A percentile compares a stretch with the other conserved stretches of the same genome.
Conservation (phyloP, 2,113 vertebrate species). For the Hyperoodon ampullatus region DNA sequence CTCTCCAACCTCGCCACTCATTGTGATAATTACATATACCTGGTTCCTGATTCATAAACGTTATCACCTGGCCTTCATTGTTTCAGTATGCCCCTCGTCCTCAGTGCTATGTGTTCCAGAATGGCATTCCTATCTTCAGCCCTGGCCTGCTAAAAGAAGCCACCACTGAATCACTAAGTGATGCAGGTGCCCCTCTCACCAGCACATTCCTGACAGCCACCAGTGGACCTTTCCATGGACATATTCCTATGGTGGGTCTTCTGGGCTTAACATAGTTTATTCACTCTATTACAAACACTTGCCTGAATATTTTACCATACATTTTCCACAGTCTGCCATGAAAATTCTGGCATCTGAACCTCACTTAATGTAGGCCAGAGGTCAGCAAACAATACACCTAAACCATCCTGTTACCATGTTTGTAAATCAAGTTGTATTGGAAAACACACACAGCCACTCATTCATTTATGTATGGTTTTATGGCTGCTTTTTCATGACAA, state of each 20-base stretch:
- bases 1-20: not conserved
- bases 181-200: not conserved
- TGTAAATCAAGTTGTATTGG: constrained; percentile 18
- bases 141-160: not conserved
- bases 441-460: not conserved
- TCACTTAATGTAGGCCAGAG: not conserved
- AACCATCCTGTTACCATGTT: not conserved
- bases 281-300: not conserved
- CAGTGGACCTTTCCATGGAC: not conserved
- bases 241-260: not conserved
- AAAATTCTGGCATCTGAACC: constrained; percentile 6
- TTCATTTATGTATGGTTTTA: not conserved
- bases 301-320: not conserved
- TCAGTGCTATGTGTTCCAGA: not conserved
- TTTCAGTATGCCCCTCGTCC: not conserved
- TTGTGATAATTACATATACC: not conserved
- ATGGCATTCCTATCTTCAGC: not conserved
- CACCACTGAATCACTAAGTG: not conserved
- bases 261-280: not conserved
- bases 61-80: not conserved
- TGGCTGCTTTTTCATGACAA: not conserved
- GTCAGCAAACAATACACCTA: not conserved
- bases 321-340: not conserved
- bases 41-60: not conserved
- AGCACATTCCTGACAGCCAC: not conserved